Conservation (phyloP, 2,113 vertebrate species). For the Cheirogaleus medius region DNA sequence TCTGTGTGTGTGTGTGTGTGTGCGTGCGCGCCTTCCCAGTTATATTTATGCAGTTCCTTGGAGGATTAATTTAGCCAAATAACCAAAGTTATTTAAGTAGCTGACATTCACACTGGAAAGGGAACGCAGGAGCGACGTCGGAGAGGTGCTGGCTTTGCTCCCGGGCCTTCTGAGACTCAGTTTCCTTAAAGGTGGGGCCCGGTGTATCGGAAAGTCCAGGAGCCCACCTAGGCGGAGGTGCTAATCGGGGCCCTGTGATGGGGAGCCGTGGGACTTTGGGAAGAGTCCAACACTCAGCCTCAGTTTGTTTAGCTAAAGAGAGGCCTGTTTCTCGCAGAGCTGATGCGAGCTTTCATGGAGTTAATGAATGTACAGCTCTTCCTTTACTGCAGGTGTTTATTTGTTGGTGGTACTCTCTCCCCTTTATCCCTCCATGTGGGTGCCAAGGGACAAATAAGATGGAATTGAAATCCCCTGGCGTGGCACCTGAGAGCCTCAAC, state of each 20-base stretch:
- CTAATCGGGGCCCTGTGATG: neutral
- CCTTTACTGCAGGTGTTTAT: neutral
- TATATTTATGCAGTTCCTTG: constrained; percentile 77
- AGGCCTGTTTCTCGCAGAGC: neutral
- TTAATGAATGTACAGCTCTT: neutral
- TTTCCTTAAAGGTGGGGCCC: neutral
- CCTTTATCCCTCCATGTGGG: neutral
- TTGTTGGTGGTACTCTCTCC: neutral
- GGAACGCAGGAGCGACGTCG: neutral
- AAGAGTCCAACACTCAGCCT: neutral
- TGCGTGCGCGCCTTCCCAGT: constrained; percentile 46
- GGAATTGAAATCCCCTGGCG: neutral
- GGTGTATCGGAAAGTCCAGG: neutral
- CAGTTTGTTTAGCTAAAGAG: neutral
- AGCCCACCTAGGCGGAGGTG: neutral
- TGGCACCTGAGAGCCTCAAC: neutral
- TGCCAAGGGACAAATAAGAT: neutral
- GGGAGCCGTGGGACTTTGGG: accelerated
- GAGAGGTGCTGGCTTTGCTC: neutral
- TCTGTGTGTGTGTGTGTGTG: neutral
- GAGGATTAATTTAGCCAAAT: constrained; percentile 80
- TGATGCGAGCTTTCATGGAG: neutral
- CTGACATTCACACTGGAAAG: constrained; percentile 66
- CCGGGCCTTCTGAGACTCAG: neutral
- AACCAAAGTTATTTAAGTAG: constrained; percentile 68